Evolutionary conservation across 1,140 invertebrate species (phyloP).

Genomic region (Dufourea novaeangliae): DNA sequence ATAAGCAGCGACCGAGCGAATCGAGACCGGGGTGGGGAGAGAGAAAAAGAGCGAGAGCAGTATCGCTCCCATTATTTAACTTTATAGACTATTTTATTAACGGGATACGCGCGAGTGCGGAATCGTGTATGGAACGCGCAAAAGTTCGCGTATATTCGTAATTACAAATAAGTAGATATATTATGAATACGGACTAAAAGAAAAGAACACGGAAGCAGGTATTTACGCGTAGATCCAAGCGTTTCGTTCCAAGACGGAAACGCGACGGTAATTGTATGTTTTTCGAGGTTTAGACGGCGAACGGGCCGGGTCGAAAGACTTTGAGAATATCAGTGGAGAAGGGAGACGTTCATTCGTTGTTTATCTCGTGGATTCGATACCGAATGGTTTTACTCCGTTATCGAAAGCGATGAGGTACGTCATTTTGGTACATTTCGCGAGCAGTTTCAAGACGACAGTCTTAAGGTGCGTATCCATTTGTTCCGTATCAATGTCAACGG

Average conservation of each 20-base stretch:
- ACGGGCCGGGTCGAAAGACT: neutral
- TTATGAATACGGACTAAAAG: conserved; percentile 8
- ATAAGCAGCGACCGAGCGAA: neutral
- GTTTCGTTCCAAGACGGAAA: neutral
- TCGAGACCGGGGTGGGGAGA: conserved; percentile 17
- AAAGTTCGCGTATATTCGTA: conserved; percentile 7
- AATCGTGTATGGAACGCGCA: neutral
- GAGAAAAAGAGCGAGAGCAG: conserved; percentile 8
- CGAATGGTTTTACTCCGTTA: neutral
- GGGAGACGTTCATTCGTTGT: too few species aligned
- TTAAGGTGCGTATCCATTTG: too few species aligned
- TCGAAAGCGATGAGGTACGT: too few species aligned
- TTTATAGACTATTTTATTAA: conserved; percentile 63
- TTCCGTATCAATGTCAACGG: too few species aligned
- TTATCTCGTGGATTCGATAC: too few species aligned
- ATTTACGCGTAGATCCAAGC: neutral
- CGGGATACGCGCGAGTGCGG: conserved; percentile 1
- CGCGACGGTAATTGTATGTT: neutral
- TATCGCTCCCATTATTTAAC: conserved; percentile 49
- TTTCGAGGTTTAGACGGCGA: neutral
- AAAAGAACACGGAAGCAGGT: neutral
- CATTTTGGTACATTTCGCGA: too few species aligned
- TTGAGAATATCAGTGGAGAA: too few species aligned
- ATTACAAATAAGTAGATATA: conserved; percentile 2
- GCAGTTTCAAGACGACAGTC: too few species aligned